Conservation (phyloP, 64 coral and sea anemone species). For the Acropora tenuis region DNA sequence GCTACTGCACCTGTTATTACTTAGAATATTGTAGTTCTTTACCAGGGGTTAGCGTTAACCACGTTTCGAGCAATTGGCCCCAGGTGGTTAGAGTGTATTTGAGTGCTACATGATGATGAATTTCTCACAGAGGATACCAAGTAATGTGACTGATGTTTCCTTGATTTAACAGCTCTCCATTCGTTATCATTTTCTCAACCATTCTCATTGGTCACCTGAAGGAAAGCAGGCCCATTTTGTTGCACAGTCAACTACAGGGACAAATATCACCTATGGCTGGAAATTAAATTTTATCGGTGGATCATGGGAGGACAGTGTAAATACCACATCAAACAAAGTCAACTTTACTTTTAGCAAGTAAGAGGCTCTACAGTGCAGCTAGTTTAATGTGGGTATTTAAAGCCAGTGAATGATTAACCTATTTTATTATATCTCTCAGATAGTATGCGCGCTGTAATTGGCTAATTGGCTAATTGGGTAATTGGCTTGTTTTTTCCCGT, state of each 20-base stretch:
- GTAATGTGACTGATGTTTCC: background rate
- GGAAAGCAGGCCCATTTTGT: background rate
- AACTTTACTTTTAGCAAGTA: conserved; percentile 22
- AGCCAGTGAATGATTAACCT: background rate
- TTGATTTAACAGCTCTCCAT: conserved; percentile 15
- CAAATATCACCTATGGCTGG: conserved; percentile 48
- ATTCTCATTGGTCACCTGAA: no score
- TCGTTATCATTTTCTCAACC: background rate
- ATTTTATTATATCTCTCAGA: no score
- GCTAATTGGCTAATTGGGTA: no score
- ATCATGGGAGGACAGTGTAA: background rate
- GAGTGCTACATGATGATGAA: no score
- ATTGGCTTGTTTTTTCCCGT: no score
- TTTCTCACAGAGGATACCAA: no score
- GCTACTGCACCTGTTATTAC: no score
- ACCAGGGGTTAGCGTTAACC: no score
- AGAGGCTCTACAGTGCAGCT: background rate
- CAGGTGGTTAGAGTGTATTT: no score
- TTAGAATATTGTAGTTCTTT: no score
- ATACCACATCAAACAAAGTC: background rate
- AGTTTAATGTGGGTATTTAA: background rate
- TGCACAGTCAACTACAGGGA: background rate
- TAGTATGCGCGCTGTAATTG: no score
- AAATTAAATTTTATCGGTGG: conserved; percentile 42
- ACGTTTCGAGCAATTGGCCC: no score